These are phyloP conservation scores for Rissa tridactyla DNA, from an alignment of 2,113 vertebrate genomes.

Conservation along the genomic window DNA sequence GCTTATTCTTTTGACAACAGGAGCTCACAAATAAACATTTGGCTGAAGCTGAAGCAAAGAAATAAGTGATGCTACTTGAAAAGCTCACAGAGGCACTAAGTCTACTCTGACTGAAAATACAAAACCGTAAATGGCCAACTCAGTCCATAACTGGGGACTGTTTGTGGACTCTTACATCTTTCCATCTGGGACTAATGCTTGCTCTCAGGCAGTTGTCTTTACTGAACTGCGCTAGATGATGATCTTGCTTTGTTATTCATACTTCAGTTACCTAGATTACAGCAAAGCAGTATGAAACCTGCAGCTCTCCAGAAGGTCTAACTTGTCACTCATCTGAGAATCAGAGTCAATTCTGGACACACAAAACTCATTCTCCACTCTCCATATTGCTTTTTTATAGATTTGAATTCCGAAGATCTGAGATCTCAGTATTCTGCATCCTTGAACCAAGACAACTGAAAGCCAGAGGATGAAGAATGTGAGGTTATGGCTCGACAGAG, in stretches of 20 bases:
- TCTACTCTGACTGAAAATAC: background rate
- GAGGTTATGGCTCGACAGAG: background rate
- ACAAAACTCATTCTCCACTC: background rate
- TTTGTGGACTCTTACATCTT: background rate
- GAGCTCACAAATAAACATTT: background rate
- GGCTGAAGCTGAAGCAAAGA: background rate
- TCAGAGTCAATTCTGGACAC: background rate
- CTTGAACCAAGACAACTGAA: background rate
- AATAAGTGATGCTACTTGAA: background rate
- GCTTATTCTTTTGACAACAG: background rate
- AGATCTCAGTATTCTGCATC: background rate
- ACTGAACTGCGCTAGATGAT: background rate
- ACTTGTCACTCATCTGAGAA: background rate
- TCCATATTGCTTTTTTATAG: background rate
- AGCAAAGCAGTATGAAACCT: background rate
- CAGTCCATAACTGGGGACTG: background rate
- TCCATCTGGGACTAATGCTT: background rate
- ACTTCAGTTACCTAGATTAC: background rate
- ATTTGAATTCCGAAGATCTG: background rate
- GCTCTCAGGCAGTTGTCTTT: background rate
- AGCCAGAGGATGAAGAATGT: background rate
- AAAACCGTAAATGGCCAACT: background rate
- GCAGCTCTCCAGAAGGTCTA: background rate
- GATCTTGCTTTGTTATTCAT: background rate
- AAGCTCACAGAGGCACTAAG: background rate